phyloP scores from a whole-genome alignment of 2,888 invertebrate genomes.

The Ditylenchus weischeri region DNA sequence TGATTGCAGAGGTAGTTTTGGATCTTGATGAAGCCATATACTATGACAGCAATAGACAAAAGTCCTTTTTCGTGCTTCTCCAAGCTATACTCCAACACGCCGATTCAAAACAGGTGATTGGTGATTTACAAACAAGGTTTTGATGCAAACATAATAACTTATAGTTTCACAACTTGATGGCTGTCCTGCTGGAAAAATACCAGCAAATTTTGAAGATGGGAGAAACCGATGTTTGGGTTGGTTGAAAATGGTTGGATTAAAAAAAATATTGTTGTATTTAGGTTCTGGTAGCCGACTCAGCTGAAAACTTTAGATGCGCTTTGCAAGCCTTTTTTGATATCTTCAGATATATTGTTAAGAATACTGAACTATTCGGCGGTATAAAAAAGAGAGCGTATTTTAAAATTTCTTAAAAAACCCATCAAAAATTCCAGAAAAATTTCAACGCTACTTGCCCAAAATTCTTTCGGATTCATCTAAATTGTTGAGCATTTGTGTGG shows the following conservation, averaged over 20 bases:
- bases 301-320: conserved; percentile 29
- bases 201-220: conserved; percentile 21
- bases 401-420: background rate
- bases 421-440: conserved; percentile 5
- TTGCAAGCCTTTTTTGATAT: conserved; percentile 18
- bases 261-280: conserved; percentile 22
- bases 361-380: background rate
- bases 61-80: background rate
- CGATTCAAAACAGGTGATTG: background rate
- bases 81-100: background rate
- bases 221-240: conserved; percentile 19
- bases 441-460: background rate
- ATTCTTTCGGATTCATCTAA: conserved; percentile 2
- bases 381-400: too few species aligned
- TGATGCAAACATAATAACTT: background rate
- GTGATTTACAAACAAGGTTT: background rate
- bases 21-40: background rate
- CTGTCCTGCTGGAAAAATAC: conserved; percentile 15
- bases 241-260: too few species aligned
- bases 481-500: conserved; percentile 9
- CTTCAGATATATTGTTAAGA: conserved; percentile 13
- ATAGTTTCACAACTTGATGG: conserved; percentile 23
- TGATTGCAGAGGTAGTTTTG: background rate
- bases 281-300: conserved; percentile 37
- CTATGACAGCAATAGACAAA: background rate